Conservation (phyloP, 2,797 vertebrate genomes). For the Botia almorhae region DNA sequence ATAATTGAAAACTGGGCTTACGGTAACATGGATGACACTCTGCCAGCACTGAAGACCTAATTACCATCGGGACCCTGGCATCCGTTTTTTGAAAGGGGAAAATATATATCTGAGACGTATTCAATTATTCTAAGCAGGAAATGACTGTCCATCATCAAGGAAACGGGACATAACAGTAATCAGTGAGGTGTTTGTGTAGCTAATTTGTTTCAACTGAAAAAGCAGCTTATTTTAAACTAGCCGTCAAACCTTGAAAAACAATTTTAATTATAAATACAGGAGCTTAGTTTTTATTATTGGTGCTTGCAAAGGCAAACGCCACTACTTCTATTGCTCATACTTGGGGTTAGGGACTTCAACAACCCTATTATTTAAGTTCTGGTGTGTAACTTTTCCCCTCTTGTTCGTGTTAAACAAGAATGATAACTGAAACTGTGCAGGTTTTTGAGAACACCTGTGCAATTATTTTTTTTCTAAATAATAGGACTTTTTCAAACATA, state of each 20-base stretch:
- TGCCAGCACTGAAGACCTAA: not conserved
- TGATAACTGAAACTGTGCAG: no score
- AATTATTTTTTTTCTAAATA: not conserved
- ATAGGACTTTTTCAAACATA: no score
- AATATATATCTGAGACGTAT: not conserved
- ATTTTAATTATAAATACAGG: not conserved
- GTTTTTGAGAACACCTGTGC: not conserved
- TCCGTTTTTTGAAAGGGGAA: slow-evolving; percentile 24
- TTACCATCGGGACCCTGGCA: slow-evolving; percentile 27
- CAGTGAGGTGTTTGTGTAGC: slow-evolving; percentile 3
- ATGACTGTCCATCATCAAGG: slow-evolving; percentile 1
- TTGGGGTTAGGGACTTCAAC: not conserved
- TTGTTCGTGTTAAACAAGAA: no score
- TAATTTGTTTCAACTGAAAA: not conserved
- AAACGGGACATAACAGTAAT: slow-evolving; percentile 41
- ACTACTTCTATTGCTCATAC: not conserved
- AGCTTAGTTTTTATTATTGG: not conserved
- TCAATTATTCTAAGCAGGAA: slow-evolving; percentile 25
- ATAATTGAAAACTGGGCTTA: not conserved
- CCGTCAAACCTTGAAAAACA: not conserved
- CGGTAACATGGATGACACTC: not conserved
- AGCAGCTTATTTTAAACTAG: not conserved
- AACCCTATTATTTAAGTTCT: not conserved
- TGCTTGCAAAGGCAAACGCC: not conserved
- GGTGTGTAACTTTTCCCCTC: not conserved